These are phyloP conservation scores for Drosophila anomelani DNA, from an alignment of 2,888 invertebrate genomes.

Conservation along the genomic window DNA sequence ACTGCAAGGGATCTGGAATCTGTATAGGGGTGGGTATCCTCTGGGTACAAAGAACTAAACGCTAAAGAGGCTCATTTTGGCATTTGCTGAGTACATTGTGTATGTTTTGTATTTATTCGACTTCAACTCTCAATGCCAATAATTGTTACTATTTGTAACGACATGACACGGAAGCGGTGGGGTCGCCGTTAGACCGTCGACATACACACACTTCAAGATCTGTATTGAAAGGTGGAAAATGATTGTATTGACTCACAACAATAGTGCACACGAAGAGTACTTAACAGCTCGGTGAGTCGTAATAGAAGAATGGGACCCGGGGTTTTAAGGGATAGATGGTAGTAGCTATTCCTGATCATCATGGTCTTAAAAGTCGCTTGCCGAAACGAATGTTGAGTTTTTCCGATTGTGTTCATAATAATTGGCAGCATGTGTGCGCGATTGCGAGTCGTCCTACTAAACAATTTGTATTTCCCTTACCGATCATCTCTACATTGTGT, in stretches of 20 bases:
- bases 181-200: slow-evolving; percentile 11
- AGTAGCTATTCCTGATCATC: slow-evolving; percentile 25
- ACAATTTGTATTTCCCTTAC: not conserved
- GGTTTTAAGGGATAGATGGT: slow-evolving; percentile 10
- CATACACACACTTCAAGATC: slow-evolving; percentile 58
- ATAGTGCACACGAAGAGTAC: slow-evolving; percentile 63
- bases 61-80: slow-evolving; percentile 69
- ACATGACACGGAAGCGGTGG: slow-evolving; percentile 60
- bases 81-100: slow-evolving; percentile 31
- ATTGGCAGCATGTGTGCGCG: slow-evolving; percentile 60
- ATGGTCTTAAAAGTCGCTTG: slow-evolving; percentile 33
- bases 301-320: slow-evolving; percentile 10
- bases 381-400: slow-evolving; percentile 46
- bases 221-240: slow-evolving; percentile 66
- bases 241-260: slow-evolving; percentile 71
- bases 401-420: slow-evolving; percentile 51
- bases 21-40: slow-evolving; percentile 14
- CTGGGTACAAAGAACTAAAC: slow-evolving; percentile 24
- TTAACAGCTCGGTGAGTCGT: slow-evolving; percentile 66
- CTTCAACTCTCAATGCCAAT: slow-evolving; percentile 66
- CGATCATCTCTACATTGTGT: slow-evolving; percentile 19
- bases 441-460: slow-evolving; percentile 24
- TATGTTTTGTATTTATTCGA: slow-evolving; percentile 58
- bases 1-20: slow-evolving; percentile 12
- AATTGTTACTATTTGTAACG: slow-evolving; percentile 76